Conservation (phyloP, 2,113 vertebrate genomes). For the Rhagologus leucostigma region DNA sequence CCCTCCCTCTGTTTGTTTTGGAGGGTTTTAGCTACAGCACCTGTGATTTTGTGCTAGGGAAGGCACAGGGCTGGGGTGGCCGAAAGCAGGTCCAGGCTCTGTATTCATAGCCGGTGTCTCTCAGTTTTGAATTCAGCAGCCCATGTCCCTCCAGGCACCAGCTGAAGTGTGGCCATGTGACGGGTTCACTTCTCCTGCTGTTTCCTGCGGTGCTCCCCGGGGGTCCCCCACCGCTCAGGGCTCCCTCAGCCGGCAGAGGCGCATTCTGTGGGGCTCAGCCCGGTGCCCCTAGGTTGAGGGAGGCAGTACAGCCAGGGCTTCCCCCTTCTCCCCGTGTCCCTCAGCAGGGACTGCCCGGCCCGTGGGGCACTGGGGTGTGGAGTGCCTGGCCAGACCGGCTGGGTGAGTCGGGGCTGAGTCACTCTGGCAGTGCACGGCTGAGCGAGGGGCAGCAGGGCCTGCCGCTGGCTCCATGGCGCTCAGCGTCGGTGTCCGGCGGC, state of each 20-base stretch:
- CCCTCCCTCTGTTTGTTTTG: neutral
- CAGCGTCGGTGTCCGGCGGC: constrained; percentile 73
- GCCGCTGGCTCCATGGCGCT: constrained; percentile 78
- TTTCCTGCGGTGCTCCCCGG: neutral
- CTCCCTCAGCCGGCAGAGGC: accelerated
- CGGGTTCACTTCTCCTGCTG: neutral
- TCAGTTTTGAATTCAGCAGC: neutral
- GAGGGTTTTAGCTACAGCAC: neutral
- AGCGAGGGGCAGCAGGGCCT: neutral
- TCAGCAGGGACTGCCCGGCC: neutral
- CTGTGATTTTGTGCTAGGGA: neutral
- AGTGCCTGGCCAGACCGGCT: constrained; percentile 50
- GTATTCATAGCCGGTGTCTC: accelerated
- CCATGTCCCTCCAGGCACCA: accelerated
- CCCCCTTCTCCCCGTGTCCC: no score
- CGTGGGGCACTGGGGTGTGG: neutral
- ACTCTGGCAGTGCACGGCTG: neutral
- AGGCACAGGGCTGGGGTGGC: neutral
- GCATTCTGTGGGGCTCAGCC: neutral
- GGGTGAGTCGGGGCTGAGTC: constrained; percentile 48
- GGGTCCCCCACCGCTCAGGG: accelerated
- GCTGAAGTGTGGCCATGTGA: accelerated
- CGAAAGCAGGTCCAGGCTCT: neutral
- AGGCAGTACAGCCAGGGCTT: neutral
- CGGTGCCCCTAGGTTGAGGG: no score